Evolutionary conservation across 2,797 vertebrate genomes (phyloP), one percentile per base, ranked within the genome.

Genomic region (Danio kyathit): DNA sequence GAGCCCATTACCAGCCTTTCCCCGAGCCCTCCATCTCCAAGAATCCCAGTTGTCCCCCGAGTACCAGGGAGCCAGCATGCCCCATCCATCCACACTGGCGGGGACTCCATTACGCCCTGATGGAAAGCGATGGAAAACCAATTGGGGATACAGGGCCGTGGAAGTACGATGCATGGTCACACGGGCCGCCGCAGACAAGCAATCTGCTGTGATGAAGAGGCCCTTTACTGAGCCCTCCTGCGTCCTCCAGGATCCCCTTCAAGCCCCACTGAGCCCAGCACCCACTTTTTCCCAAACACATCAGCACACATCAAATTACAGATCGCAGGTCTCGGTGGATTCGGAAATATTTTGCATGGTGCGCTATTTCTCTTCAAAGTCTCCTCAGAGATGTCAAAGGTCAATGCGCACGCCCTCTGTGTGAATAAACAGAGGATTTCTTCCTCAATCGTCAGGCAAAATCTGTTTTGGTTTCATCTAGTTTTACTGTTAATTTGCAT

Each of bases 121-220:
- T 87, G 83, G 83, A 82, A 83, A 86, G 72, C 75, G 80, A 85
- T 84, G 86, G 90, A 89, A 93, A 93, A 91, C 90, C 92, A 93
- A 91, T 92, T 76, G 85, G 89, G 86, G 88, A 87, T 83, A 84
- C 88, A 88, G 82, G 82, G 87, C 86, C 75, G 60, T 81, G 59
- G 67, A 82, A 83, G 87, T 84, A 82, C 86, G 76, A 90, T 87
- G 89, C 87, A 90, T 88, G 85, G 88, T 79, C 46, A 49, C 67
- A 86, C 67, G 82, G 86, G 87, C 82, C 77, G 48, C 48, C 85
- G 76, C 69, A 87, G 93, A 92, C 92, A 94, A 90, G 92, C 93
- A 94, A 93, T 94, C 93, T 93, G 88, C 87, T 85, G 87, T 94
- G 93, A 94, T 93, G 87, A 92, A 94, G 91, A 92, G 91, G 86